Conservation (phyloP, 2,113 vertebrate species). For the Sorex fumeus region DNA sequence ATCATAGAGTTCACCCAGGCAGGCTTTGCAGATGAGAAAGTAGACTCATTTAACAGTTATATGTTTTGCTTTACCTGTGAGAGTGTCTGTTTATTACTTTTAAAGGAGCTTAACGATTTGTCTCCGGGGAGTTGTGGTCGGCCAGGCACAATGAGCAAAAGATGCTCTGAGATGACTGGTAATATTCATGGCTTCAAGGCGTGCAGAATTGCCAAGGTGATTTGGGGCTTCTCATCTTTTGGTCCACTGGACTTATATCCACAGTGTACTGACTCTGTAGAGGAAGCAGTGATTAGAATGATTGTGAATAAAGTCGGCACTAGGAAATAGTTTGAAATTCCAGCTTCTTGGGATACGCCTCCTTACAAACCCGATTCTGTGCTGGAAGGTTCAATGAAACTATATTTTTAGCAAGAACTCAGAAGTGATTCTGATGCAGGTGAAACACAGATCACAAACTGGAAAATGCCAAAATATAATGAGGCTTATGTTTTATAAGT, state of each 20-base stretch:
- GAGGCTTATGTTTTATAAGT: constrained; percentile 35
- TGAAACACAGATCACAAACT: background rate
- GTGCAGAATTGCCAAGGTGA: rapidly evolving
- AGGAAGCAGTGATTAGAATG: background rate
- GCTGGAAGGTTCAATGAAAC: too few relatives aligned
- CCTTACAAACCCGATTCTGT: background rate
- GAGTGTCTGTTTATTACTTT: background rate
- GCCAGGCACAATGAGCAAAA: rapidly evolving
- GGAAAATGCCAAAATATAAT: constrained; percentile 22
- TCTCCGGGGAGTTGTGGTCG: background rate
- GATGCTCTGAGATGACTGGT: too few relatives aligned
- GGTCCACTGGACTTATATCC: background rate
- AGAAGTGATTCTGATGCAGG: background rate
- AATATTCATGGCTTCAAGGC: background rate
- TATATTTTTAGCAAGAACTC: background rate
- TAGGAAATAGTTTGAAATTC: background rate
- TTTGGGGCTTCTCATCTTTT: background rate
- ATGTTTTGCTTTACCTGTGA: background rate
- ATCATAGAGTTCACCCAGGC: background rate
- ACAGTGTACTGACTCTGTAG: rapidly evolving
- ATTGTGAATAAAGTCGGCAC: background rate
- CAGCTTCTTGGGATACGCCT: background rate
- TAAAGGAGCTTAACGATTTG: background rate
- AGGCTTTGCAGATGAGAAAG: background rate
- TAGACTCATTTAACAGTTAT: too few relatives aligned